A percentile compares a stretch with the other conserved stretches of the same genome.
phyloP scores from a whole-genome alignment of 2,113 vertebrate species.

The Hippopotamus amphibius region DNA sequence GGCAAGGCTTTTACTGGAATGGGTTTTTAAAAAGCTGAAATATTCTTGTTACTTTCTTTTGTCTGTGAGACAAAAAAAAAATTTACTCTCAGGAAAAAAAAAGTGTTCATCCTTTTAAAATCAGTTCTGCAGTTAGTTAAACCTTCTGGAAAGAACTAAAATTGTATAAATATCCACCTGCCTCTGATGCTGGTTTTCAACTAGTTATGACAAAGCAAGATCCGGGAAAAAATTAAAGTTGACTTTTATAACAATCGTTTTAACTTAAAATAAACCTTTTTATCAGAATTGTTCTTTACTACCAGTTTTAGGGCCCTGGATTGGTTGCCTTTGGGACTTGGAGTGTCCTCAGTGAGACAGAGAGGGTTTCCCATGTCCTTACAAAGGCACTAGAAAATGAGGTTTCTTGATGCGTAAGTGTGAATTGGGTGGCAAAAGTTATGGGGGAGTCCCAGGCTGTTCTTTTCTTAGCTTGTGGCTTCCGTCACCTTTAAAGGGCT shows the following conservation, averaged over 20 bases:
- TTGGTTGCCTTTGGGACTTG: background rate
- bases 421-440: background rate
- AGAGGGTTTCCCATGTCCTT: background rate
- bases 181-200: background rate
- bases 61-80: background rate
- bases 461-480: background rate
- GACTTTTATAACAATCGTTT: background rate
- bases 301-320: background rate
- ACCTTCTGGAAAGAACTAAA: constrained; percentile 39
- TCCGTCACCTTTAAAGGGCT: background rate
- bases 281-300: background rate
- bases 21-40: background rate
- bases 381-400: fast-evolving
- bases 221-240: background rate
- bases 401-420: background rate
- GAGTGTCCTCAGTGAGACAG: background rate
- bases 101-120: background rate
- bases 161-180: background rate
- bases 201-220: background rate
- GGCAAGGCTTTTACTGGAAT: background rate
- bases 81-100: background rate
- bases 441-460: too few species aligned
- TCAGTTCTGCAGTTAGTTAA: background rate
- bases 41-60: background rate
- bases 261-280: background rate